Evolutionary conservation across 2,888 invertebrate species (phyloP).

Genomic region (Eupelmus urozonus): DNA sequence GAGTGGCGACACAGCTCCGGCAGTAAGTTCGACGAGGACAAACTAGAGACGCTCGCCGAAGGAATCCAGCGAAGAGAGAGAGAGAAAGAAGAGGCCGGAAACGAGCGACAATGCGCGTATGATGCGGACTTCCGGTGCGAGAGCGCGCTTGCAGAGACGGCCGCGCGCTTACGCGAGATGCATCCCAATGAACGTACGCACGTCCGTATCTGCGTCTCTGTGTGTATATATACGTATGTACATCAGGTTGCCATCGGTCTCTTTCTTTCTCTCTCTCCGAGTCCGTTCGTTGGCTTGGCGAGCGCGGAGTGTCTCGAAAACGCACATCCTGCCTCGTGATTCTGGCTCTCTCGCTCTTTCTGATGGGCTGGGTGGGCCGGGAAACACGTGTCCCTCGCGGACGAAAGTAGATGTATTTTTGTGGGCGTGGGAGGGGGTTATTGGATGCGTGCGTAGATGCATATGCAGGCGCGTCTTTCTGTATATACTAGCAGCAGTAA

Average conservation of each 20-base stretch:
- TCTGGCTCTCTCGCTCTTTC: neutral
- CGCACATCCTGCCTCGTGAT: slow-evolving; percentile 46
- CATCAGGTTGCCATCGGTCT: neutral
- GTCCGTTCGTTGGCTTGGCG: neutral
- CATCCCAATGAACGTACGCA: slow-evolving; percentile 72
- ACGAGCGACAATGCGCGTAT: slow-evolving; percentile 74
- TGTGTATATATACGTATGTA: slow-evolving; percentile 8
- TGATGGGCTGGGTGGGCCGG: too few relatives aligned
- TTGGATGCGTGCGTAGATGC: neutral
- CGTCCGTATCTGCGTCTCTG: slow-evolving; percentile 20
- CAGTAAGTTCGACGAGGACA: neutral
- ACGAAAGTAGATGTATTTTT: neutral
- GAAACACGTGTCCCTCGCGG: slow-evolving; percentile 5
- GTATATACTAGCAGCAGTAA: too few relatives aligned
- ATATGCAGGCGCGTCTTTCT: too few relatives aligned
- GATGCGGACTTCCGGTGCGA: slow-evolving; percentile 73
- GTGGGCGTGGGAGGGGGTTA: neutral
- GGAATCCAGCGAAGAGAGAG: neutral
- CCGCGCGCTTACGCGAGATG: slow-evolving; percentile 71
- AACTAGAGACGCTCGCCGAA: neutral
- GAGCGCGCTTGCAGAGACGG: neutral
- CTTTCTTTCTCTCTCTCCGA: neutral
- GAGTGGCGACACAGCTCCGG: too few relatives aligned
- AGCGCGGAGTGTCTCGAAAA: slow-evolving; percentile 7
- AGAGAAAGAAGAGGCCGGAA: slow-evolving; percentile 68